Conservation (phyloP, 2,797 vertebrate genomes). For the Alfaro cultratus region DNA sequence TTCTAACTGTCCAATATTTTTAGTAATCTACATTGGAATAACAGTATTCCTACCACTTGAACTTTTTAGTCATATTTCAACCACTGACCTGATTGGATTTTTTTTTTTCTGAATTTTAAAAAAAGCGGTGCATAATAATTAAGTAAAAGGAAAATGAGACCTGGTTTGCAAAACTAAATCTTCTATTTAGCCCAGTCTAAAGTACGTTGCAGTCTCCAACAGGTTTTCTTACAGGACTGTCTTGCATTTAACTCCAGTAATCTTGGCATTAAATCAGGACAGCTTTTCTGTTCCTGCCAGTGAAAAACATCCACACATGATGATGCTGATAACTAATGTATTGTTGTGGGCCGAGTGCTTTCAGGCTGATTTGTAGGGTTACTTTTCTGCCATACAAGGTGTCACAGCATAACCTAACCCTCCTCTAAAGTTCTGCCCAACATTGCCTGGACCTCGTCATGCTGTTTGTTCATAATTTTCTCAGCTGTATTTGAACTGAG, state of each 20-base stretch:
- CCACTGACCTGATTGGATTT: not conserved
- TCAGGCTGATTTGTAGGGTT: not conserved
- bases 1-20: slow-evolving; percentile 9
- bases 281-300: not conserved
- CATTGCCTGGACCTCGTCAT: not conserved
- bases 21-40: not conserved
- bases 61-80: not conserved
- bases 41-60: slow-evolving; percentile 1
- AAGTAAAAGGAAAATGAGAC: not conserved
- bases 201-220: not conserved
- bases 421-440: not conserved
- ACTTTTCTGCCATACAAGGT: not conserved
- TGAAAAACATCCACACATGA: not conserved
- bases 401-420: not conserved
- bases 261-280: not conserved
- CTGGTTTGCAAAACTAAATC: not conserved
- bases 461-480: not conserved
- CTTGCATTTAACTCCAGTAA: not conserved
- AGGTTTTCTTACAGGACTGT: not conserved
- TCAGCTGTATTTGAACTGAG: not conserved
- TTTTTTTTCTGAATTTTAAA: not conserved
- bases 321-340: not conserved
- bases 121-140: not conserved
- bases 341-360: not conserved
- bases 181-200: not conserved